phyloP scores from a whole-genome alignment of 2,113 vertebrate species.

The Eurystomus gularis region DNA sequence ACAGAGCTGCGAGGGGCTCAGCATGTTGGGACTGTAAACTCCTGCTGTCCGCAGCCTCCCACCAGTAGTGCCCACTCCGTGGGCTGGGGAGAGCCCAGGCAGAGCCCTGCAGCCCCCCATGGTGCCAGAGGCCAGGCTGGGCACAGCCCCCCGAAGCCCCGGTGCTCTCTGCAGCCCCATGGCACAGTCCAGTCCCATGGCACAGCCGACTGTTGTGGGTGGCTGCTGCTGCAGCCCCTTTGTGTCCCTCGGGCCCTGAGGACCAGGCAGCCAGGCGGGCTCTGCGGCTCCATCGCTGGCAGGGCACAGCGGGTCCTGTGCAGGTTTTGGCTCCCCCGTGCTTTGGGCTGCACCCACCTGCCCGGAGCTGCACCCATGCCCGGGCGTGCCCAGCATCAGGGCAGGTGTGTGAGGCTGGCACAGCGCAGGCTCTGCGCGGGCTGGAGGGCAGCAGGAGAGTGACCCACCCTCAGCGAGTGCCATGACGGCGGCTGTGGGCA shows the following conservation, averaged over 20 bases:
- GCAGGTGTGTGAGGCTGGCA: accelerated
- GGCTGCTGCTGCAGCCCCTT: background rate
- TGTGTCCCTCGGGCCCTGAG: accelerated
- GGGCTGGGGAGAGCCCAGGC: background rate
- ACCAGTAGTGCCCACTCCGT: background rate
- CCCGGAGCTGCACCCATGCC: background rate
- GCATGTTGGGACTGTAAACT: accelerated
- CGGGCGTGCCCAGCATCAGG: accelerated
- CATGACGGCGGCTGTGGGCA: accelerated
- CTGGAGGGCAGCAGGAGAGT: background rate
- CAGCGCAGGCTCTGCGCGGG: accelerated
- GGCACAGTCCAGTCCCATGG: accelerated
- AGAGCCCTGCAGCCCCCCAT: accelerated
- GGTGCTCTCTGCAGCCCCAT: accelerated
- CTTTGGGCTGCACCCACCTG: background rate
- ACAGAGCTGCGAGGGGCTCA: background rate
- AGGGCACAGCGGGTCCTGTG: accelerated
- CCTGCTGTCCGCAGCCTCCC: background rate
- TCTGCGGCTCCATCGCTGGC: background rate
- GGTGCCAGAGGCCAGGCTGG: background rate
- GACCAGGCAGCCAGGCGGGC: accelerated
- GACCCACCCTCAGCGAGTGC: background rate
- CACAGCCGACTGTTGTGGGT: background rate
- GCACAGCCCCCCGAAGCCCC: accelerated
- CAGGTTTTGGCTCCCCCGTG: accelerated